Evolutionary conservation across 2,888 invertebrate species (phyloP), one percentile per base, ranked within the genome.

Genomic region (Luperina nickerlii): DNA sequence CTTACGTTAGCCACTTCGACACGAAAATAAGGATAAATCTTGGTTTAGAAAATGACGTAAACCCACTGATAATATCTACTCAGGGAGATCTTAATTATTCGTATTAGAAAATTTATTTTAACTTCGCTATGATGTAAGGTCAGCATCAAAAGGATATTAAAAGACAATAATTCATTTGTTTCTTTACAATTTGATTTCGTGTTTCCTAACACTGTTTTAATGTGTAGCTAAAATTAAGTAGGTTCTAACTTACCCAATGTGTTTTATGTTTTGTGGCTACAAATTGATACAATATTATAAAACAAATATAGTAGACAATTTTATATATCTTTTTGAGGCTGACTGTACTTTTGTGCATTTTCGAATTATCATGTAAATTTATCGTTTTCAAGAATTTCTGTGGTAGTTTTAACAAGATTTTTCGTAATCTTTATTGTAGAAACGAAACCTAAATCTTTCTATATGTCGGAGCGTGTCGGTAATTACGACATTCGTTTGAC

Each of bases 1-100:
- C 81, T 45, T 71, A 71, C 20, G 51, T 20, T 42, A 13, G 18
- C 45, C n/a, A n/a, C 11, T 78, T 32, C 78, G 20, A 24, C 32
- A n/a, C 7, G 20, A 51, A 69, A 57, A 69, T 54, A 80, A n/a
- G 11, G 2, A 54, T 45, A 45, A 24, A n/a, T 48, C 18, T 81
- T 65, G 38, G 63, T 72, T 18, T 54, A 18, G 3, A 20, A 18
- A 54, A 70, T 70, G 11, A 71, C 42, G 45, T 45, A 62, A 27
- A 15, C 6, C 13, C 6, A 24, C 15, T 70, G 51, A 24, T 6
- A 54, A 15, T 32, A 38, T 15, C 32, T 24, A 13, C 13, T 27
- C 11, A 27, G n/a, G 5, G n/a, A 45, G 6, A 27, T 68, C 9
- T 27, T 18, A 68, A 57, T 6, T n/a, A 13, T 60, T 60, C 60